These are phyloP conservation scores for Hemaris fuciformis DNA, from an alignment of 2,888 invertebrate genomes.

Conservation along the genomic window DNA sequence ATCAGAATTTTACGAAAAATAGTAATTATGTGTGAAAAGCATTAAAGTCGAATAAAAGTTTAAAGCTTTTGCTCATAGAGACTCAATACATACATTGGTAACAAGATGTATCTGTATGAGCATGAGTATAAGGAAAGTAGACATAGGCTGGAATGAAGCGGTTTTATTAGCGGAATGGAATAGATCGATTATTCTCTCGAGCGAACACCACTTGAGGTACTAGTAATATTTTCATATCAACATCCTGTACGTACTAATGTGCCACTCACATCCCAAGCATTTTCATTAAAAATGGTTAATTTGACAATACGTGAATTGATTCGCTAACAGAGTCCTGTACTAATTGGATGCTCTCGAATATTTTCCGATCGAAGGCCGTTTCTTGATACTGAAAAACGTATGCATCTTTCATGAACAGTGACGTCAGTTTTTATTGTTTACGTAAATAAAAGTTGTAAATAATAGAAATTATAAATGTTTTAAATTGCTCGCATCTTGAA, in stretches of 20 bases:
- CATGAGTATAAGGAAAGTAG: too few relatives aligned
- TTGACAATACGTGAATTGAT: slow-evolving; percentile 64
- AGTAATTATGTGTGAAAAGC: too few relatives aligned
- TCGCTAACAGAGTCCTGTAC: slow-evolving; percentile 58
- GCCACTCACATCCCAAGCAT: slow-evolving; percentile 30
- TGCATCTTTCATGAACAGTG: neutral
- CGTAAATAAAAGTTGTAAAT: neutral
- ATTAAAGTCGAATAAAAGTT: too few relatives aligned
- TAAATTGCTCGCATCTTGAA: neutral
- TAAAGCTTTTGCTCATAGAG: too few relatives aligned
- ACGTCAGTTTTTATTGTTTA: neutral
- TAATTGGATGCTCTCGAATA: slow-evolving; percentile 72
- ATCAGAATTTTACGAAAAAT: too few relatives aligned
- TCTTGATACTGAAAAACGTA: neutral
- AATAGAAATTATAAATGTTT: neutral
- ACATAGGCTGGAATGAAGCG: too few relatives aligned
- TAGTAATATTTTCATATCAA: neutral
- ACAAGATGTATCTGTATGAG: too few relatives aligned
- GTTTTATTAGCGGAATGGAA: too few relatives aligned
- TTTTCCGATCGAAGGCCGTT: slow-evolving; percentile 53
- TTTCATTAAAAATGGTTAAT: slow-evolving; percentile 63
- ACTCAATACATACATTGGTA: too few relatives aligned
- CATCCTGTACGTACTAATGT: slow-evolving; percentile 5
- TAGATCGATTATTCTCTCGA: too few relatives aligned
- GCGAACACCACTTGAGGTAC: too few relatives aligned